Conservation (phyloP, 1,140 invertebrate genomes). For the Microvelia longipes region DNA sequence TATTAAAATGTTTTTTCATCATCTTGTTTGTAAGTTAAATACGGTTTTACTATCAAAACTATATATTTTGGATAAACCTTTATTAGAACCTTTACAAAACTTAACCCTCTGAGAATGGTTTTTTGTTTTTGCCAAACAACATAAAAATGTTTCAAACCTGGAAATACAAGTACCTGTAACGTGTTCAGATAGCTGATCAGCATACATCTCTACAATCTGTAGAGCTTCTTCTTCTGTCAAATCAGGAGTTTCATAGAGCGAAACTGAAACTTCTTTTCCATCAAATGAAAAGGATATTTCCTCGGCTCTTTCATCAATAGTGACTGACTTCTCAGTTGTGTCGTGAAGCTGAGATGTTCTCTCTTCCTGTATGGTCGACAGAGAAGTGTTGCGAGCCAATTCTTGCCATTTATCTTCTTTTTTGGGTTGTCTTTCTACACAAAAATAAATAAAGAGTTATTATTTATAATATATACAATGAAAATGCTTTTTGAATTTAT, state of each 20-base stretch:
- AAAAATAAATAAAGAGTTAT: no score
- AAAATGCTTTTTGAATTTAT: not conserved
- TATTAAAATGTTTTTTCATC: no score
- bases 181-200: conserved; percentile 76
- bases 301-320: conserved; percentile 58
- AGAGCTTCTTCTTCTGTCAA: conserved; percentile 78
- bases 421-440: not conserved
- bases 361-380: conserved; percentile 82
- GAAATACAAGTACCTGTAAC: conserved; percentile 59
- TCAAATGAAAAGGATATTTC: conserved; percentile 80
- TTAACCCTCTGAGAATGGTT: no score
- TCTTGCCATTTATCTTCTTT: not conserved
- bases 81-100: no score
- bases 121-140: no score
- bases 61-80: not conserved
- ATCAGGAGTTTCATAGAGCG: conserved; percentile 79
- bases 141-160: no score
- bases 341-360: conserved; percentile 74
- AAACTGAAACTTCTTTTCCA: conserved; percentile 78
- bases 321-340: conserved; percentile 56
- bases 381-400: conserved; percentile 45
- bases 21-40: no score
- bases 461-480: no score
- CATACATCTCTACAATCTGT: conserved; percentile 85
- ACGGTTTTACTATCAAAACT: not conserved